Evolutionary conservation across 2,797 vertebrate genomes (phyloP), one percentile per base, ranked within the genome.

Genomic region (Diplodus sargus): DNA sequence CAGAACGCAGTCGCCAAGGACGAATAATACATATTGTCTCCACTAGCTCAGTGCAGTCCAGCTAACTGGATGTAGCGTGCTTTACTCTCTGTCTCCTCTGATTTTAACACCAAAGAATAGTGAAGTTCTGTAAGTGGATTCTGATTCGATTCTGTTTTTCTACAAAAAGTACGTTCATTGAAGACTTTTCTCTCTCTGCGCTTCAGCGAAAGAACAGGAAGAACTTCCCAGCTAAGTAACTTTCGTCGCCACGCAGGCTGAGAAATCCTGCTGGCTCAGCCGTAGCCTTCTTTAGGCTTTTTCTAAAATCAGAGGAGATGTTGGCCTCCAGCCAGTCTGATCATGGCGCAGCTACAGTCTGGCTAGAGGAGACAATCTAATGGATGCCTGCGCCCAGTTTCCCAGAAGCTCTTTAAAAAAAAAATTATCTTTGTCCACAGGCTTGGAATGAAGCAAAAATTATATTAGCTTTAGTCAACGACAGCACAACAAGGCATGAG

Each of bases 1-100:
- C 88, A 82, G 17, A 71, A 84, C 22, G 43, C 85, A 1, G 85
- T 14, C 8, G 14, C 85, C 64, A 94, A 94, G 85, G 94, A 96
- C 0, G 87, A 91, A 15, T 95, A 83, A 79, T 0, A 76, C 20
- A 47, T 20, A 70, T 56, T 0, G 84, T 89, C 88, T 91, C 85
- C 85, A 78, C 80, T 58, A 65, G 85, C 63, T 76, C 52, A 60
- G 70, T 1, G 62, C 68, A 60, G 65, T 73, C 25, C 66, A 14
- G 57, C 71, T 34, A 59, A 79, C 84, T 70, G 76, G 2, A 52
- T 57, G 61, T 47, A 59, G 45, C 28, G 62, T 34, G 34, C n/a
- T 82, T 67, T 51, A 59, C 62, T 64, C 30, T 3, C 62, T 56
- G 17, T 74, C 79, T 81, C 70, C 59, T 79, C 68, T 54, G 78